Evolutionary conservation across 1,140 invertebrate genomes (phyloP), one percentile per base, ranked within the genome.

Genomic region (Sipha flava): DNA sequence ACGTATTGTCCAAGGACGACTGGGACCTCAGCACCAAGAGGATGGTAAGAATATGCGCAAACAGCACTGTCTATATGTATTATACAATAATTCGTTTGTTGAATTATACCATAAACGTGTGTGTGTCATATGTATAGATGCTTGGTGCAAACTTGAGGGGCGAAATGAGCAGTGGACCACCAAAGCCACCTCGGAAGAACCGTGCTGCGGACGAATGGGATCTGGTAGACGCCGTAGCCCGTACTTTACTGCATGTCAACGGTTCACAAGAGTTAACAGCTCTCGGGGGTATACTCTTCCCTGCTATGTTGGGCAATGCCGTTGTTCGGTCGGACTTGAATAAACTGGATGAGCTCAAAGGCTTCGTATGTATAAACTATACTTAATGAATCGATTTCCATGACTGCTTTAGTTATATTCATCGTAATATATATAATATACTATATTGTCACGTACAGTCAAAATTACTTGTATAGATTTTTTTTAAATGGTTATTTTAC

Each of bases 1-100:
- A 98, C 83, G 93, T 98, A 0, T 86, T 99, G 5, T 92, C 93
- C 0, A 96, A 96, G 84, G 87, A 88, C 4, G 91, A 95, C 45
- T 94, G 93, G 88, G 88, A 90, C 73, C 85, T 90, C 7, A 86
- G 92, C 43, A 89, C 90, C 31, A 97, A 96, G 83, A 88, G 90
- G 40, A 87, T 88, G 84, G 90, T 90, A 85, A 84, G 18, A 34
- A 31, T 7, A 29, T 10, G 3, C 26, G 57, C 57, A 59, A 26
- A 14, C 5, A n/a, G n/a, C n/a, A n/a, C n/a, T n/a, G n/a, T n/a
- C n/a, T n/a, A n/a, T n/a, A n/a, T n/a, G n/a, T n/a, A n/a, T n/a
- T n/a, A n/a, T n/a, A n/a, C n/a, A n/a, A n/a, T n/a, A n/a, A n/a
- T n/a, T n/a, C n/a, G n/a, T n/a, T n/a, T n/a, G n/a, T n/a, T n/a